These are phyloP conservation scores for Orcinus orca DNA, from an alignment of 2,113 vertebrate genomes.

Conservation along the genomic window DNA sequence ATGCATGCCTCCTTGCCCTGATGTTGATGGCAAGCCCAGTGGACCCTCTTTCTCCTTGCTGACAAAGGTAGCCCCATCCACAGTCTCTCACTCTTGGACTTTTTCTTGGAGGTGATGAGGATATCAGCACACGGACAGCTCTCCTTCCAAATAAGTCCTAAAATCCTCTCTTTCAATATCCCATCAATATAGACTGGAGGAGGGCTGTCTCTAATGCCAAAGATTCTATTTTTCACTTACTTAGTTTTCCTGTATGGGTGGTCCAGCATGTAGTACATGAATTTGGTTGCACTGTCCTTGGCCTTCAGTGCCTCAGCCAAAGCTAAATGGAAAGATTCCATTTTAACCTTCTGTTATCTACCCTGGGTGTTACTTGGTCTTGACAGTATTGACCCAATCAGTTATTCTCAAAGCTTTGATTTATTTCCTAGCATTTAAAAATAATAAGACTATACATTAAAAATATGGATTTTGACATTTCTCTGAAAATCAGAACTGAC, in stretches of 20 bases:
- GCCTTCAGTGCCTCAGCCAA: not conserved
- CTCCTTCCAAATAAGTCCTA: not conserved
- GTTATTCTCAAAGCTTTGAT: not conserved
- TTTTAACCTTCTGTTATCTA: not conserved
- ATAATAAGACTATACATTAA: not conserved
- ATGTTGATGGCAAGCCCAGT: not conserved
- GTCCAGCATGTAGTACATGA: not conserved
- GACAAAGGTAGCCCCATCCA: not conserved
- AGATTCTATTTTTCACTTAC: not conserved
- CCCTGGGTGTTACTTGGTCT: not conserved
- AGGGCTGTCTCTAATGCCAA: not conserved
- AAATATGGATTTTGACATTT: not conserved
- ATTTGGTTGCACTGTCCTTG: not conserved
- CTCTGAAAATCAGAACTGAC: not conserved
- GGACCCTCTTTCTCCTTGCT: not conserved
- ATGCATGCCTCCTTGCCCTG: not conserved
- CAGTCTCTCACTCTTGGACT: not conserved
- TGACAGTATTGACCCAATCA: not conserved
- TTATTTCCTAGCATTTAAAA: not conserved
- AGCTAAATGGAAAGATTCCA: not conserved
- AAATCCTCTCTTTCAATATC: not conserved
- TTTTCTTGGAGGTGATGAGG: not conserved
- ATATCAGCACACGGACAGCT: not conserved
- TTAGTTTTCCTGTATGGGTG: not conserved
- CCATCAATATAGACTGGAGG: not conserved